Conservation (phyloP, 92 coral and sea anemone genomes). For the Parazoanthus swiftii region DNA sequence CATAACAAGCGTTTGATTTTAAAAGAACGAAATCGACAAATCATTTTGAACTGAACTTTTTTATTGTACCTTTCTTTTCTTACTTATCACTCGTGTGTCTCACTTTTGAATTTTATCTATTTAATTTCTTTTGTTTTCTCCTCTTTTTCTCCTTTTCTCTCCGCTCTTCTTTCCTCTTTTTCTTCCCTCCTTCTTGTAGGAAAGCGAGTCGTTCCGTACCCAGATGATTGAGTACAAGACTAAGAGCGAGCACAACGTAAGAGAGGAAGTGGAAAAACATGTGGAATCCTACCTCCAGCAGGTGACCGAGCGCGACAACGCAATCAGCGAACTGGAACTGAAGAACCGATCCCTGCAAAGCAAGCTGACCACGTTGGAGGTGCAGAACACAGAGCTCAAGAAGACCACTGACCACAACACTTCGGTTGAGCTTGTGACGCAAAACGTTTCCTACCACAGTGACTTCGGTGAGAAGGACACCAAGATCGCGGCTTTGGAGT, state of each 20-base stretch:
- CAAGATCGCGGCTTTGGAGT: slow-evolving; percentile 22
- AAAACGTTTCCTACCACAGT: slow-evolving; percentile 13
- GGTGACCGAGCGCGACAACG: slow-evolving; percentile 34
- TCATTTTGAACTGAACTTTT: no score
- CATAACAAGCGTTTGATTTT: no score
- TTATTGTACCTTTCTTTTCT: no score
- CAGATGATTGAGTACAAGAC: slow-evolving; percentile 49
- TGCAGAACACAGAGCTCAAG: slow-evolving; percentile 6
- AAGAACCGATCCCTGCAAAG: slow-evolving; percentile 18
- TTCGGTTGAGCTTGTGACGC: background rate
- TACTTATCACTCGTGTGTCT: no score
- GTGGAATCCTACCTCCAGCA: slow-evolving; percentile 26
- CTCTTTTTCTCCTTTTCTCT: background rate
- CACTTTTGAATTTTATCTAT: background rate
- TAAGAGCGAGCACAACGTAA: slow-evolving; percentile 17
- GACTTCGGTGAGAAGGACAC: slow-evolving; percentile 26
- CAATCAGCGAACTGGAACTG: slow-evolving; percentile 26
- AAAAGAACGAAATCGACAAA: no score
- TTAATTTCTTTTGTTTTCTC: background rate
- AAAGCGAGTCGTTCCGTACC: slow-evolving; percentile 46
- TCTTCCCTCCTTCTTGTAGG: background rate
- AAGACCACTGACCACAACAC: background rate
- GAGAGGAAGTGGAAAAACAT: slow-evolving; percentile 37
- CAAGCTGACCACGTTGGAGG: slow-evolving; percentile 10
- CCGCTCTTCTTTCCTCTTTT: background rate